Evolutionary conservation across 2,113 vertebrate species (phyloP).

Genomic region (Grus americana): DNA sequence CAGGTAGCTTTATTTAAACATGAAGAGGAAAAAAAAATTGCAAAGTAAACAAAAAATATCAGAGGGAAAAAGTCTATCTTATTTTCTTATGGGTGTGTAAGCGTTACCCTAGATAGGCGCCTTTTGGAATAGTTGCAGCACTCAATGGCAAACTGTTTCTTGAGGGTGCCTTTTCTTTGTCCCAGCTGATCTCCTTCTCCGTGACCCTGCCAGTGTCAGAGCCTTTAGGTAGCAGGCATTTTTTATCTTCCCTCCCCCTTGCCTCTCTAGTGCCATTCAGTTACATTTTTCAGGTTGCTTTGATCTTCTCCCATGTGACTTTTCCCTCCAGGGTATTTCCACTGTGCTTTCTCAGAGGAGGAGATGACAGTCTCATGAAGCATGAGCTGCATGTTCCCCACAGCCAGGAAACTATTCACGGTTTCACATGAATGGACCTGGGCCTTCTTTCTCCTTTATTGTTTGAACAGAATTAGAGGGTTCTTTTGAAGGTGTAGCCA

Average conservation of each 20-base stretch:
- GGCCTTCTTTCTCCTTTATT: not conserved
- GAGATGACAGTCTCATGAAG: slow-evolving; percentile 19
- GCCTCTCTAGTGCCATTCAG: not conserved
- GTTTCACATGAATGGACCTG: not conserved
- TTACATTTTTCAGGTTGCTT: slow-evolving; percentile 25
- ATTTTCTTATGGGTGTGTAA: not conserved
- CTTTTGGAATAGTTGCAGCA: not conserved
- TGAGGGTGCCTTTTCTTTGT: not conserved
- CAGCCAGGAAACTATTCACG: not conserved
- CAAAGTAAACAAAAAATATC: not conserved
- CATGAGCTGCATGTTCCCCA: not conserved
- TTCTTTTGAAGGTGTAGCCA: not conserved
- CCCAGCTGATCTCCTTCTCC: not conserved
- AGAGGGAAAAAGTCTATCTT: not conserved
- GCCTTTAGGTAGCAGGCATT: not conserved
- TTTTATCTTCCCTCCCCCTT: not conserved
- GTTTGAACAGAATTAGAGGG: not conserved
- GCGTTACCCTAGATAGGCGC: not conserved
- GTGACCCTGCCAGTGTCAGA: not conserved
- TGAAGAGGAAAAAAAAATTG: not conserved
- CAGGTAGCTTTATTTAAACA: not conserved
- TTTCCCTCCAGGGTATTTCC: slow-evolving; percentile 36
- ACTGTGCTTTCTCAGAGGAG: not conserved
- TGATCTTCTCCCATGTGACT: slow-evolving; percentile 37
- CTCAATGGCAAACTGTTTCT: not conserved